Conservation (phyloP, 2,113 vertebrate species). For the Mesoclemmys tuberculata region DNA sequence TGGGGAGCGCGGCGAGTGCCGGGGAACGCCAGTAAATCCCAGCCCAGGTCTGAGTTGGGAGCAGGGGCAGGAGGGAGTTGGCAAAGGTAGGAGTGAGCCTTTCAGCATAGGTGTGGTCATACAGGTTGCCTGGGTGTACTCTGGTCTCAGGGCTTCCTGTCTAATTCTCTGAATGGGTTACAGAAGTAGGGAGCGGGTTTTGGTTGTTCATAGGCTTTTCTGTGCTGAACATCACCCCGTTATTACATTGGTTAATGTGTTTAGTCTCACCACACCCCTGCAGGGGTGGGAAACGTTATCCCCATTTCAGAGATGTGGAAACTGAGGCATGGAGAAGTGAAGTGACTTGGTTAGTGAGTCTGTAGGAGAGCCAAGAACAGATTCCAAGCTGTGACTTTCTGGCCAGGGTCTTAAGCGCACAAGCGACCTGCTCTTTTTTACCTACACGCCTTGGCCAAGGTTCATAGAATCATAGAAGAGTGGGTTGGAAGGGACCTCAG, state of each 20-base stretch:
- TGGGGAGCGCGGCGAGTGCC: not conserved
- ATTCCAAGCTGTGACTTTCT: not conserved
- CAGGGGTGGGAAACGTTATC: not conserved
- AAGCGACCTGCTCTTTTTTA: not conserved
- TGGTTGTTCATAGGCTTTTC: not conserved
- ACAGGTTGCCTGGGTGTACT: rapidly evolving
- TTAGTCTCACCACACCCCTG: not conserved
- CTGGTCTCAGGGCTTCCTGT: not conserved
- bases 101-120: not conserved
- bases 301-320: not conserved
- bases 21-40: not conserved
- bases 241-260: not conserved
- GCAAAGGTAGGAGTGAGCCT: not conserved
- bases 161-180: not conserved
- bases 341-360: not conserved
- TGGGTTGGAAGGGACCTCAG: no score
- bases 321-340: not conserved
- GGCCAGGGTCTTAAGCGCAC: not conserved
- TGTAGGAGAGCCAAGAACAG: not conserved
- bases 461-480: no score
- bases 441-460: not conserved
- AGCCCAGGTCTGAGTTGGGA: not conserved
- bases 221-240: not conserved
- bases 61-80: not conserved
- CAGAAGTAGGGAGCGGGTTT: not conserved